Percentiles rank a stretch among this genome's conserved stretches.
phyloP scores from a whole-genome alignment of 2,113 vertebrate genomes.

The Fulmarus glacialis region DNA sequence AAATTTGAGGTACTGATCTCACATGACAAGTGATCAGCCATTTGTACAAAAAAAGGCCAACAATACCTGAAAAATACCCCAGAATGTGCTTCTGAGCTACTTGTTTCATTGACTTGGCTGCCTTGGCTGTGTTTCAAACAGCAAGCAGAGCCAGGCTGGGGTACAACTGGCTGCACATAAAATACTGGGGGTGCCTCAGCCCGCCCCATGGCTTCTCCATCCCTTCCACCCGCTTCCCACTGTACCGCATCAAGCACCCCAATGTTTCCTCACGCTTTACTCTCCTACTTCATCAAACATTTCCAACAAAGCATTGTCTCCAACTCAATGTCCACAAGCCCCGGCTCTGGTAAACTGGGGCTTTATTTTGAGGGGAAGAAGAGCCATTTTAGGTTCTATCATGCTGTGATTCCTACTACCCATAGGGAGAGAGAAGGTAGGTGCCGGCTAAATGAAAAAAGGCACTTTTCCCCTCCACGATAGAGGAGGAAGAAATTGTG shows the following conservation, averaged over 20 bases:
- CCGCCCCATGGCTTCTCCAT: accelerated
- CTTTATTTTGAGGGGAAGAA: not conserved
- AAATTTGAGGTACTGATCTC: not conserved
- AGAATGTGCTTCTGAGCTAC: not conserved
- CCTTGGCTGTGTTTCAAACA: not conserved
- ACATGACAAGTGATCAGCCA: not conserved
- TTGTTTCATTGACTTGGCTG: not conserved
- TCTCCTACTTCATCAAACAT: not conserved
- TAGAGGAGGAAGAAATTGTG: not conserved
- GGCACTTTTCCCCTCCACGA: not conserved
- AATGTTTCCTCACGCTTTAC: not conserved
- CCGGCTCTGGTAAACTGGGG: not conserved
- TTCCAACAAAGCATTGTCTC: not conserved
- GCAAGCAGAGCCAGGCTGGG: not conserved
- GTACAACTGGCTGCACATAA: not conserved
- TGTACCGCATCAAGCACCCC: accelerated
- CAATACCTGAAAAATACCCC: not conserved
- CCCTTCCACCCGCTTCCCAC: not conserved
- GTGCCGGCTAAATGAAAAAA: accelerated
- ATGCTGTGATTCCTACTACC: accelerated
- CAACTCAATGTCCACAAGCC: not conserved
- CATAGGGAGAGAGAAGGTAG: not conserved
- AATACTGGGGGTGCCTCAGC: not conserved
- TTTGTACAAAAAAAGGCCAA: not conserved
- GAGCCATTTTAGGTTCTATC: not conserved